These are phyloP conservation scores for Polyploca ridens DNA, from an alignment of 2,888 invertebrate species.

Conservation along the genomic window DNA sequence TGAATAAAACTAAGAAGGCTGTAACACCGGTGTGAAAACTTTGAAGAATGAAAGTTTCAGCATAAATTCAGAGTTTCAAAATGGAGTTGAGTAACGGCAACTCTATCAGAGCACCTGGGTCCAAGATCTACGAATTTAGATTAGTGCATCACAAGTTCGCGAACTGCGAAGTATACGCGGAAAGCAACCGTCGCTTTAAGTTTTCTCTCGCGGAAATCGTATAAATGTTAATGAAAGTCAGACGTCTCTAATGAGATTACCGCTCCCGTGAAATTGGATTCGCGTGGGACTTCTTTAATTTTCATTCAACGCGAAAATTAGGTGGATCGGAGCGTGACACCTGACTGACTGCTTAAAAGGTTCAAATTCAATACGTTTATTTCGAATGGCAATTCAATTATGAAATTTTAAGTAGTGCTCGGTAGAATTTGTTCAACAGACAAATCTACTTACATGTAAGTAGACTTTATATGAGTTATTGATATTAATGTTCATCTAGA, in stretches of 20 bases:
- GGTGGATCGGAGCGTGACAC: slow-evolving; percentile 56
- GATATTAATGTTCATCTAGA: too few relatives aligned
- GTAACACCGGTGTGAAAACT: slow-evolving; percentile 24
- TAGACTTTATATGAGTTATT: background rate
- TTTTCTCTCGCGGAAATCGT: slow-evolving; percentile 72
- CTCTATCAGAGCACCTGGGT: slow-evolving; percentile 69
- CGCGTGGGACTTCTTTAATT: slow-evolving; percentile 80
- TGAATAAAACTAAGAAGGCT: slow-evolving; percentile 36
- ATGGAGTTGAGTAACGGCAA: slow-evolving; percentile 52
- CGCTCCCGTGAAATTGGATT: slow-evolving; percentile 79
- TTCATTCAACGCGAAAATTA: slow-evolving; percentile 78
- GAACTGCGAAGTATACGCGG: slow-evolving; percentile 23
- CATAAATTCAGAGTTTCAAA: slow-evolving; percentile 66
- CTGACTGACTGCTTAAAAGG: slow-evolving; percentile 44
- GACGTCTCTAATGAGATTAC: slow-evolving; percentile 81
- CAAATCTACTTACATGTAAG: background rate
- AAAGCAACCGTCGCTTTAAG: slow-evolving; percentile 57
- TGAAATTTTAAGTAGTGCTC: background rate
- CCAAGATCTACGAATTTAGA: slow-evolving; percentile 68
- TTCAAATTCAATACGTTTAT: slow-evolving; percentile 37
- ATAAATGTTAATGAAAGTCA: slow-evolving; percentile 83
- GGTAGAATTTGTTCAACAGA: too few relatives aligned
- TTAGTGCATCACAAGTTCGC: slow-evolving; percentile 68
- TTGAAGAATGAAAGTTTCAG: slow-evolving; percentile 51
- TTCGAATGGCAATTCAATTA: background rate